Percentiles rank a stretch among this genome's conserved stretches.
Conservation (phyloP, 1,140 invertebrate species). For the Lepidurus couesii region DNA sequence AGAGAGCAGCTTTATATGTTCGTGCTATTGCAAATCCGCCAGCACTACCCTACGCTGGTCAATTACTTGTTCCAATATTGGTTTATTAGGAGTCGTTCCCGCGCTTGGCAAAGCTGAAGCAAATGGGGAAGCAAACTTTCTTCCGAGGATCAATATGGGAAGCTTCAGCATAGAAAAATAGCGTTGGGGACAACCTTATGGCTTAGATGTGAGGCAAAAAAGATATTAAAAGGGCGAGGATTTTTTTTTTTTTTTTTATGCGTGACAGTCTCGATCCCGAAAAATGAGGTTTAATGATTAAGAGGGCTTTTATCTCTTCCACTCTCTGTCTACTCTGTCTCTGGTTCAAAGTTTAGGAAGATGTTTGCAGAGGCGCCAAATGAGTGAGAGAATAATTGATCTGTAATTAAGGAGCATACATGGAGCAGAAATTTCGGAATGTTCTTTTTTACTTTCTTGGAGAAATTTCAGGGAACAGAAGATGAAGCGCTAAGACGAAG, state of each 20-base stretch:
- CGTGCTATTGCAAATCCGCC: constrained; percentile 2
- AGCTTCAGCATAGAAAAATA: neutral
- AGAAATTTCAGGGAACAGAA: neutral
- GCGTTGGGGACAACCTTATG: neutral
- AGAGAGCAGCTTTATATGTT: neutral
- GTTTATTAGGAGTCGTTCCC: neutral
- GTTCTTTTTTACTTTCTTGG: neutral
- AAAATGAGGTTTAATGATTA: neutral
- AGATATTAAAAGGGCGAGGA: neutral
- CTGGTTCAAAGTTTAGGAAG: neutral
- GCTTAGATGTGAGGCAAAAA: neutral
- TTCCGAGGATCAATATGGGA: neutral
- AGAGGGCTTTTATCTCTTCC: too few relatives aligned
- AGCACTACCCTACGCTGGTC: neutral
- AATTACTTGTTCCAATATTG: constrained; percentile 22
- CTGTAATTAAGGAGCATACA: neutral
- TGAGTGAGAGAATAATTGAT: neutral
- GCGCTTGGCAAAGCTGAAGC: constrained; percentile 13
- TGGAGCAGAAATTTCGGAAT: neutral
- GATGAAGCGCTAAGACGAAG: neutral
- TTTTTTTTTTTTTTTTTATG: neutral
- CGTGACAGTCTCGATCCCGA: neutral
- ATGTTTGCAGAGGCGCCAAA: neutral
- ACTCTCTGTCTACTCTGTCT: neutral
- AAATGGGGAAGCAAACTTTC: constrained; percentile 14